These are phyloP conservation scores for Furcifer pardalis DNA, from an alignment of 2,797 vertebrate genomes.

Conservation along the genomic window DNA sequence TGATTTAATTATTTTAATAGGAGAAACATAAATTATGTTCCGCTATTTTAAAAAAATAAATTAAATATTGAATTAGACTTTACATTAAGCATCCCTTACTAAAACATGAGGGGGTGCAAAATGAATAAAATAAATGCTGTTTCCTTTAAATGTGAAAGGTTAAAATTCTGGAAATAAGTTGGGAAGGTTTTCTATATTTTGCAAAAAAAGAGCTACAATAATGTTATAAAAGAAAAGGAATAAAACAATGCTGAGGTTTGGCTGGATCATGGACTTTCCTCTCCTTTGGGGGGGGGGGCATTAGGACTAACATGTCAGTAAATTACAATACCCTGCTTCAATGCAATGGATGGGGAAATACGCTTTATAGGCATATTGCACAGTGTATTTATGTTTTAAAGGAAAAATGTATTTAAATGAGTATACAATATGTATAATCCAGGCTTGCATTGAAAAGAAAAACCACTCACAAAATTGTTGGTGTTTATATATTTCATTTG, in stretches of 20 bases:
- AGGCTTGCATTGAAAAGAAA: slow-evolving; percentile 1
- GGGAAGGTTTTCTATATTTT: neutral
- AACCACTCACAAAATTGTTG: neutral
- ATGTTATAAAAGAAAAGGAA: neutral
- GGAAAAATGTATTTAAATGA: neutral
- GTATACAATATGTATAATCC: neutral
- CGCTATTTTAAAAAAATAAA: neutral
- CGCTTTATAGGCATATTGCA: neutral
- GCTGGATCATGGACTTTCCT: neutral
- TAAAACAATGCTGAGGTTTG: neutral
- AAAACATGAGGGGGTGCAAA: neutral
- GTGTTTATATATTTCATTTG: too few relatives aligned
- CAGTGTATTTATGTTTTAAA: neutral
- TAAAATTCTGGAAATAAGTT: neutral
- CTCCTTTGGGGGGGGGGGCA: neutral
- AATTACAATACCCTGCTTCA: neutral
- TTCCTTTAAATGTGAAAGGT: neutral
- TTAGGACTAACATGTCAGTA: neutral
- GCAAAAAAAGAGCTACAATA: neutral
- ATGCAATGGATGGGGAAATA: neutral
- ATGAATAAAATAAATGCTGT: neutral
- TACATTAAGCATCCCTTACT: neutral
- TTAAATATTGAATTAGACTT: neutral
- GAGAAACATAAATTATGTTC: neutral
- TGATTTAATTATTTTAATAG: neutral